phyloP scores from a whole-genome alignment of 2,113 vertebrate genomes.

The Sander vitreus region DNA sequence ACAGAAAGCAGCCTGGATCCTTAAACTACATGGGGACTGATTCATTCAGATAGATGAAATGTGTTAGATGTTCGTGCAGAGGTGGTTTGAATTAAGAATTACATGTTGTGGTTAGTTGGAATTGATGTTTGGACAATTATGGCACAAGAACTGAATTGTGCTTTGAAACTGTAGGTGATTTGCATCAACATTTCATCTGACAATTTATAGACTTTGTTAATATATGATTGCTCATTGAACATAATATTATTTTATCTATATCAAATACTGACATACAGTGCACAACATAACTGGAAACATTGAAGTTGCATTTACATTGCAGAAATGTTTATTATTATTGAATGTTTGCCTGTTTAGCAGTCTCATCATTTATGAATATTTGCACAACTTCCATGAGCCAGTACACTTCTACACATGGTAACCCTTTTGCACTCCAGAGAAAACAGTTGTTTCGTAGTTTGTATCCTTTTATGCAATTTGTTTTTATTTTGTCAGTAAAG shows the following conservation, averaged over 20 bases:
- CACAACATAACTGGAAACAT: not conserved
- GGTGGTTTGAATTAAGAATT: constrained; percentile 27
- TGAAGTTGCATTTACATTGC: not conserved
- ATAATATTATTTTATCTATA: not conserved
- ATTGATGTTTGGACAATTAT: constrained; percentile 31
- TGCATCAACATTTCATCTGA: not conserved
- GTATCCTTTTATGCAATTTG: constrained; percentile 7
- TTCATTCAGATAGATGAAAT: constrained; percentile 56
- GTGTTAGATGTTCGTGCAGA: constrained; percentile 46
- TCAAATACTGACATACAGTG: not conserved
- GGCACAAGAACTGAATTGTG: not conserved
- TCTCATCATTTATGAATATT: constrained; percentile 31
- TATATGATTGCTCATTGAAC: not conserved
- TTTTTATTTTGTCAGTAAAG: constrained; percentile 17
- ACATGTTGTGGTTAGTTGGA: not conserved
- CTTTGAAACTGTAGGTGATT: constrained; percentile 5
- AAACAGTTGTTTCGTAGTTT: not conserved
- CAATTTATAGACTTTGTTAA: not conserved
- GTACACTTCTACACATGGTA: constrained; percentile 23
- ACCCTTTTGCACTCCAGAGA: constrained; percentile 31
- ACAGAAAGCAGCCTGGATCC: constrained; percentile 22
- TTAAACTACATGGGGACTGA: constrained; percentile 36
- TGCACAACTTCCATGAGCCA: not conserved
- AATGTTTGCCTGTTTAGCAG: not conserved
- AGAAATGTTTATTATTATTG: not conserved